Percentiles rank a stretch among this genome's conserved stretches.
phyloP scores from a whole-genome alignment of 2,888 invertebrate species.

The Monopis laevigella region DNA sequence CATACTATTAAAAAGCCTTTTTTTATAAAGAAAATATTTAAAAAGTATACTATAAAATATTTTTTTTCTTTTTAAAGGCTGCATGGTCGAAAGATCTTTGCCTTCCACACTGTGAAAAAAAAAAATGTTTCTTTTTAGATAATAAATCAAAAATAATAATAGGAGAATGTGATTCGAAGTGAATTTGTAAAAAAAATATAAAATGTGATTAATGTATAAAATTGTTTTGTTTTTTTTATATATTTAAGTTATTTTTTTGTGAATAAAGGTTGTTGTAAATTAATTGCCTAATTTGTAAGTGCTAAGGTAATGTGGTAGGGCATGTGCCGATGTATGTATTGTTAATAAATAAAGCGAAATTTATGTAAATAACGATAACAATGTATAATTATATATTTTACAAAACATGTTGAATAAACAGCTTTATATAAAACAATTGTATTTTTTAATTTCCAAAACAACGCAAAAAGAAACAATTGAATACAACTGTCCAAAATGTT shows the following conservation, averaged over 20 bases:
- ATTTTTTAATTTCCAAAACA: conserved; percentile 12
- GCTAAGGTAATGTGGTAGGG: background rate
- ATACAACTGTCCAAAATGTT: no score
- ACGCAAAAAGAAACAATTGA: background rate
- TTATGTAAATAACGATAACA: conserved; percentile 54
- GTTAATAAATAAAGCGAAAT: conserved; percentile 61
- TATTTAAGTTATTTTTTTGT: background rate
- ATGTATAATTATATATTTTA: conserved; percentile 65
- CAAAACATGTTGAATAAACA: conserved; percentile 66
- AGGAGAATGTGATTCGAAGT: background rate
- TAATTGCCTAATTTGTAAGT: conserved; percentile 18
- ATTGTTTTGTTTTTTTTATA: background rate
- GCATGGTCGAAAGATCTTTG: no score
- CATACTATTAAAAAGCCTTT: background rate
- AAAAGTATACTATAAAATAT: background rate
- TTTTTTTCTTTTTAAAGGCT: background rate
- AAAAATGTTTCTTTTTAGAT: background rate
- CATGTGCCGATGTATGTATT: conserved; percentile 26
- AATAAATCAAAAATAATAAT: background rate
- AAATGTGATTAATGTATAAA: background rate
- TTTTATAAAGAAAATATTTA: background rate
- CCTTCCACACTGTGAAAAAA: no score
- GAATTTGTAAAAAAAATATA: background rate
- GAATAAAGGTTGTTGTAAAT: no score
- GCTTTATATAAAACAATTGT: conserved; percentile 46